These are phyloP conservation scores for Pseudococcus jackbeardsleyi DNA, from an alignment of 2,888 invertebrate genomes.

Conservation along the genomic window DNA sequence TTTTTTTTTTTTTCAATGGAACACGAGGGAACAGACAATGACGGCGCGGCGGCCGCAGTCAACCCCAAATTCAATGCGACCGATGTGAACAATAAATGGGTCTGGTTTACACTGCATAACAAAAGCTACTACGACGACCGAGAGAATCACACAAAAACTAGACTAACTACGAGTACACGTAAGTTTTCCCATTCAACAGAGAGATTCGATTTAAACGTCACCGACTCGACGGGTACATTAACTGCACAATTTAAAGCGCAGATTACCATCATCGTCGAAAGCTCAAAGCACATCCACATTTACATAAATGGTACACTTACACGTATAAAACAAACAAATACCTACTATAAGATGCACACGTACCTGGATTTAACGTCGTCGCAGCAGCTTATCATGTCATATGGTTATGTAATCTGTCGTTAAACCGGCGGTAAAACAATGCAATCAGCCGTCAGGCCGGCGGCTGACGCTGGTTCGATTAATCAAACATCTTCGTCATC, in stretches of 20 bases:
- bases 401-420: background rate
- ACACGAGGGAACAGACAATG: background rate
- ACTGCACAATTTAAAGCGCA: background rate
- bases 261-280: constrained; percentile 2
- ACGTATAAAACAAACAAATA: background rate
- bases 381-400: background rate
- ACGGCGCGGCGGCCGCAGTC: constrained; percentile 17
- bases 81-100: constrained; percentile 25
- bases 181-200: constrained; percentile 2
- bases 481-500: constrained; percentile 22
- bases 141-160: constrained; percentile 9
- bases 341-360: constrained; percentile 6
- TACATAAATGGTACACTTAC: background rate
- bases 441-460: background rate
- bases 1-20: background rate
- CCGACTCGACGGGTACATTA: constrained; percentile 5
- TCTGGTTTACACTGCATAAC: constrained; percentile 30
- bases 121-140: constrained; percentile 14
- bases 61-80: constrained; percentile 17
- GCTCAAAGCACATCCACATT: background rate
- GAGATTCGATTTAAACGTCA: constrained; percentile 10
- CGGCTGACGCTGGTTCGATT: background rate
- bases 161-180: background rate
- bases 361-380: background rate
- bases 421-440: background rate